Conservation (phyloP, 2,888 invertebrate species). For the Cantharis flavilabris region DNA sequence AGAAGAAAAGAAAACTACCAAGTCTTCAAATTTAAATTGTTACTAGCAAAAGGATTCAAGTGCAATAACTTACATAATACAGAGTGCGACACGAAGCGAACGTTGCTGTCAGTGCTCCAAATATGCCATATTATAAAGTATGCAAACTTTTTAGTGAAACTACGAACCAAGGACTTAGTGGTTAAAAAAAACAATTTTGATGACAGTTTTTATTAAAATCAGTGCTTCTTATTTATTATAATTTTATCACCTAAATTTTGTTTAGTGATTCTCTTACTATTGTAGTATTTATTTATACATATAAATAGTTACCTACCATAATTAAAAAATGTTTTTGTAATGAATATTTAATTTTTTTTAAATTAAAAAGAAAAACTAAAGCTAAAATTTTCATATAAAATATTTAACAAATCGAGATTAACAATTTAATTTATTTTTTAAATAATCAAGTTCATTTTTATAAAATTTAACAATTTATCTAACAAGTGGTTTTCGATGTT, state of each 20-base stretch:
- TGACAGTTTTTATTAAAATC: constrained; percentile 3
- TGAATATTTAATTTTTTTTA: background rate
- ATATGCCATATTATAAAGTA: constrained; percentile 4
- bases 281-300: background rate
- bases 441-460: background rate
- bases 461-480: constrained; percentile 30
- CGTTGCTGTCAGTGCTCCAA: background rate
- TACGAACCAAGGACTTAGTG: background rate
- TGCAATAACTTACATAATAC: background rate
- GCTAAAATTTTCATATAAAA: background rate
- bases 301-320: background rate
- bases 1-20: constrained; percentile 9
- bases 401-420: background rate
- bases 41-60: background rate
- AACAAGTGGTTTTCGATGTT: constrained; percentile 49
- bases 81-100: background rate
- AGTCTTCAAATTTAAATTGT: background rate
- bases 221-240: constrained; percentile 4
- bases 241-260: background rate
- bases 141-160: background rate
- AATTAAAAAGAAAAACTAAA: background rate
- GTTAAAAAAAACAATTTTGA: background rate
- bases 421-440: background rate
- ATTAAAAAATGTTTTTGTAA: background rate
- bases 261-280: background rate